A percentile compares a stretch with the other conserved stretches of the same genome.
These are phyloP conservation scores for Anoplopoma fimbria DNA, from an alignment of 2,113 vertebrate species.

Conservation along the genomic window DNA sequence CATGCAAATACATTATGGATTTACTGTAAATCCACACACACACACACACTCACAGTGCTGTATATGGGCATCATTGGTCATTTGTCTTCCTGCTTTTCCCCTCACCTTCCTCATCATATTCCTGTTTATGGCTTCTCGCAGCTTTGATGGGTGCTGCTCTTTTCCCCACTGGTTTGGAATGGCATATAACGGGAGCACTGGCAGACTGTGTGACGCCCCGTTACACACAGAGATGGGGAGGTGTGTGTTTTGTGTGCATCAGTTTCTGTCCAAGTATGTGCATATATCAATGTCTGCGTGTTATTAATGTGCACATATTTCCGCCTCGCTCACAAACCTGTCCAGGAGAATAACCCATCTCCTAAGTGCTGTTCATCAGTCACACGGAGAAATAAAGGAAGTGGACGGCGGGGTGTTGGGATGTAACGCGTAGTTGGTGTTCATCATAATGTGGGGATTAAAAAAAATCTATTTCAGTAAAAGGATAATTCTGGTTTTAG, in stretches of 20 bases:
- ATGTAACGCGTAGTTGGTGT: neutral
- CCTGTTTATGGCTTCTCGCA: conserved; percentile 6
- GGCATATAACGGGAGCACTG: conserved; percentile 6
- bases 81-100: conserved; percentile 24
- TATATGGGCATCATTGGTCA: conserved; percentile 10
- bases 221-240: conserved; percentile 24
- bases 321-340: conserved; percentile 37
- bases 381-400: neutral
- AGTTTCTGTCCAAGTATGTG: conserved; percentile 4
- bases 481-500: neutral
- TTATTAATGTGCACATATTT: conserved; percentile 60
- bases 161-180: conserved; percentile 33
- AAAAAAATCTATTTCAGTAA: neutral
- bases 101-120: conserved; percentile 36
- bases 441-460: neutral
- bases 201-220: conserved; percentile 15
- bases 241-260: neutral
- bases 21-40: neutral
- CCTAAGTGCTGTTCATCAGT: conserved; percentile 51
- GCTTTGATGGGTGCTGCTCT: conserved; percentile 25
- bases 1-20: neutral
- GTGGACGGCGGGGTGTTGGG: neutral
- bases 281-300: conserved; percentile 1
- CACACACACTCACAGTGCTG: neutral
- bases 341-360: conserved; percentile 25